Conservation (phyloP, 2,797 vertebrate species). For the Aulostomus chinensis region DNA sequence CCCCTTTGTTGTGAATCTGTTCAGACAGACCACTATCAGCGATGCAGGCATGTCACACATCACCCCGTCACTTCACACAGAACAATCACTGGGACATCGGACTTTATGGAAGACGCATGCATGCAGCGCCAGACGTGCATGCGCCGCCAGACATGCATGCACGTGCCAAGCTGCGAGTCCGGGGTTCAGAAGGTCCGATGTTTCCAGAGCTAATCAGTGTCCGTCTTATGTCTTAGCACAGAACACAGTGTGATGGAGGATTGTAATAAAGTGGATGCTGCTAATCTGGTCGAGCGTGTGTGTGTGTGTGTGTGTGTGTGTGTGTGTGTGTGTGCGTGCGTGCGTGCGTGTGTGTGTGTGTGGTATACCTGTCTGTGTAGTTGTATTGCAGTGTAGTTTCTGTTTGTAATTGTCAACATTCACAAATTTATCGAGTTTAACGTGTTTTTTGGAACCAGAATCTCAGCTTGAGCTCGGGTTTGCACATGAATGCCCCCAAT, state of each 20-base stretch:
- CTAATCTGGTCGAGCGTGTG: conserved; percentile 51
- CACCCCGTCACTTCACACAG: conserved; percentile 54
- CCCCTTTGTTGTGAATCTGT: conserved; percentile 51
- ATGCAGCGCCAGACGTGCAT: not conserved
- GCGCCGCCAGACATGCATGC: conserved; percentile 14
- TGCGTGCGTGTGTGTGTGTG: conserved; percentile 14
- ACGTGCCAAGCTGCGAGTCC: conserved; percentile 42
- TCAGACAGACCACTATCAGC: no score
- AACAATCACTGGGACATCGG: conserved; percentile 54
- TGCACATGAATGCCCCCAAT: no score
- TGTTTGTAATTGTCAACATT: no score
- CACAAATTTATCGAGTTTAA: no score
- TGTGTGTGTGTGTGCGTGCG: conserved; percentile 35
- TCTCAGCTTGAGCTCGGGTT: no score
- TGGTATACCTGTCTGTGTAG: not conserved
- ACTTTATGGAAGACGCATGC: conserved; percentile 7
- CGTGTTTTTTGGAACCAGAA: no score
- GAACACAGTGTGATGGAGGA: conserved; percentile 35
- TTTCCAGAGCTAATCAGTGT: conserved; percentile 56
- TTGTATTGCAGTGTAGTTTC: no score
- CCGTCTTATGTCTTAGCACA: conserved; percentile 48
- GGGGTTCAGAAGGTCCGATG: conserved; percentile 55
- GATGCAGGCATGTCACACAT: conserved; percentile 65
- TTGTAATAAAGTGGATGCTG: no score
- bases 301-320: conserved; percentile 16